Evolutionary conservation across 2,113 vertebrate species (phyloP).

Genomic region (Elaphurus davidianus): DNA sequence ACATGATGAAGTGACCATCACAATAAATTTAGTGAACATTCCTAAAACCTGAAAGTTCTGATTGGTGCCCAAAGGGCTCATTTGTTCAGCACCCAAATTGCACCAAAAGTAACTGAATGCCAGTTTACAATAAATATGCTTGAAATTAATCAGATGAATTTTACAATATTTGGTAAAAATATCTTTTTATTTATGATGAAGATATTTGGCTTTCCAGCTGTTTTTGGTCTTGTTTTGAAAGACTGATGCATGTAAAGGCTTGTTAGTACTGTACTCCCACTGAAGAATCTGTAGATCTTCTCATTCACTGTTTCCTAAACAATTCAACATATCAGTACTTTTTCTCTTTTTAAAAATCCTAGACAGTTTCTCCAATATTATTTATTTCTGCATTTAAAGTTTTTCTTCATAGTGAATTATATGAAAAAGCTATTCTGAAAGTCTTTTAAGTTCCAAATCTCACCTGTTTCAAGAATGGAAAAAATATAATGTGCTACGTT

Average conservation of each 20-base stretch:
- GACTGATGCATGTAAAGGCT: not conserved
- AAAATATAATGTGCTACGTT: not conserved
- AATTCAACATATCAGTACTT: not conserved
- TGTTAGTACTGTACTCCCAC: not conserved
- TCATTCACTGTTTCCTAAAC: not conserved
- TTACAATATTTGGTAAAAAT: not conserved
- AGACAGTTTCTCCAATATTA: not conserved
- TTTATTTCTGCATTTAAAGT: not conserved
- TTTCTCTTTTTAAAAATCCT: not conserved
- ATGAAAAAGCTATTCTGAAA: not conserved
- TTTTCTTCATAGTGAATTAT: not conserved
- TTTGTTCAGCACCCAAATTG: not conserved
- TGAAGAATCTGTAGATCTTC: not conserved
- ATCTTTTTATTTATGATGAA: not conserved
- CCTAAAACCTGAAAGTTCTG: not conserved
- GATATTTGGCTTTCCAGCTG: not conserved
- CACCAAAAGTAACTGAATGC: not conserved
- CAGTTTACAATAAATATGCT: not conserved
- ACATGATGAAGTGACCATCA: not conserved
- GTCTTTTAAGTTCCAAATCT: not conserved
- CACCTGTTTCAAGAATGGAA: not conserved
- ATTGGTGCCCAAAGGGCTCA: not conserved
- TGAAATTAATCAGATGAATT: not conserved
- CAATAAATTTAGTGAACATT: not conserved
- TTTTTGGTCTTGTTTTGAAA: slow-evolving; percentile 10